Conservation (phyloP, 2,797 vertebrate genomes). For the Microctenopoma stevenorrisi region DNA sequence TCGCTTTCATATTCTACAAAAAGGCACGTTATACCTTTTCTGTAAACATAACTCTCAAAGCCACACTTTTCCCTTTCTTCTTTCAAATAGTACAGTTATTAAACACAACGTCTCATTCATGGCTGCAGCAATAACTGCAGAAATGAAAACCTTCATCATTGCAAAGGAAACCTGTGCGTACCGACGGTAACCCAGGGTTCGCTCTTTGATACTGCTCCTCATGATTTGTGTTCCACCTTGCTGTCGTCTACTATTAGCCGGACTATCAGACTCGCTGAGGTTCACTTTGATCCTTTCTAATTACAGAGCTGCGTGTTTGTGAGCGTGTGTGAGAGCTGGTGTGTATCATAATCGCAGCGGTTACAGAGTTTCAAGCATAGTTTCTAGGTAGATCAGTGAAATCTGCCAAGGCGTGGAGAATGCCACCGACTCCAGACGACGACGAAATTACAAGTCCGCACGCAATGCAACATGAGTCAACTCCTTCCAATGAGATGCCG, state of each 20-base stretch:
- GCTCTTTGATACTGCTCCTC: slow-evolving; percentile 52
- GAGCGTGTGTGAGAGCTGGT: slow-evolving; percentile 5
- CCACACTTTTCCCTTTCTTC: slow-evolving; percentile 5
- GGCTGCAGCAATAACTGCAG: not conserved
- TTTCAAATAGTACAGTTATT: not conserved
- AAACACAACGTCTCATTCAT: slow-evolving; percentile 5
- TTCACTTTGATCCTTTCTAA: slow-evolving; percentile 58
- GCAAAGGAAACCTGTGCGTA: not conserved
- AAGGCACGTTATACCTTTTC: not conserved
- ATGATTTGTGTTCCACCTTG: slow-evolving; percentile 40
- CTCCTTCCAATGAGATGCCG: slow-evolving; percentile 14
- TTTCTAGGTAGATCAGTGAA: slow-evolving; percentile 46
- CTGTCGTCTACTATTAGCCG: slow-evolving; percentile 43
- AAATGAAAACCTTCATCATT: slow-evolving; percentile 9
- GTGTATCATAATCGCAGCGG: slow-evolving; percentile 28
- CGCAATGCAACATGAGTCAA: slow-evolving; percentile 62
- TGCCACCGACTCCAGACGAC: slow-evolving; percentile 49
- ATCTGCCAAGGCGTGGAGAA: slow-evolving; percentile 37
- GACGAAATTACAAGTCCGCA: slow-evolving; percentile 63
- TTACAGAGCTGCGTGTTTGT: slow-evolving; percentile 33
- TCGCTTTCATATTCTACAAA: not conserved
- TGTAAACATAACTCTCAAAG: not conserved
- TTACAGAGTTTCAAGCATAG: slow-evolving; percentile 19
- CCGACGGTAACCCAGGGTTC: not conserved
- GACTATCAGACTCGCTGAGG: slow-evolving; percentile 32